Conservation (phyloP, 2,113 vertebrate genomes). For the Equus przewalskii region DNA sequence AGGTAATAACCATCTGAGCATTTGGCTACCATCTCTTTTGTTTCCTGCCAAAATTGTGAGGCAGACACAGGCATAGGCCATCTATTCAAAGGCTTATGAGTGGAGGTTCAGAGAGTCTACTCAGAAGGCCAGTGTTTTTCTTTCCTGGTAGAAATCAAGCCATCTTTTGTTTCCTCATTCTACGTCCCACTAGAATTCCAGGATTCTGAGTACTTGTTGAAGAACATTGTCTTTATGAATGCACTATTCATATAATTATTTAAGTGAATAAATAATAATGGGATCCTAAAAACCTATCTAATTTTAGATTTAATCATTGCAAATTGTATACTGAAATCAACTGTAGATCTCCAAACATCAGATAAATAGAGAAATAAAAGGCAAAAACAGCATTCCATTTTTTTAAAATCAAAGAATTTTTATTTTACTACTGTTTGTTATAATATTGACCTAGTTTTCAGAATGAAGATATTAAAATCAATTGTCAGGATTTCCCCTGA, state of each 20-base stretch:
- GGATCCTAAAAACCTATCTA: not conserved
- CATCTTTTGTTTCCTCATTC: not conserved
- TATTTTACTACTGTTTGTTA: not conserved
- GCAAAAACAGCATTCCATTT: not conserved
- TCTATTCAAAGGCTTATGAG: not conserved
- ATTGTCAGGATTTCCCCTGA: not conserved
- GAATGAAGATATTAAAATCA: conserved; percentile 6
- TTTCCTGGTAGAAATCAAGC: not conserved
- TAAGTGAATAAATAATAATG: not conserved
- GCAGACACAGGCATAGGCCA: not conserved
- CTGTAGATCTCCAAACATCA: not conserved
- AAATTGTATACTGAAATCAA: not conserved
- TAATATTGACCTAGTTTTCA: not conserved
- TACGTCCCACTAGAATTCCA: not conserved
- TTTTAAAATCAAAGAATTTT: not conserved
- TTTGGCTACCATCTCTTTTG: not conserved
- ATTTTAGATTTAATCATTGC: not conserved
- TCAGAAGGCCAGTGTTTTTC: not conserved
- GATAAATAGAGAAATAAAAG: not conserved
- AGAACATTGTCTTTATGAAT: not conserved
- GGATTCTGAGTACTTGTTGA: not conserved
- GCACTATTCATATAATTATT: not conserved
- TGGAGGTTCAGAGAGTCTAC: not conserved
- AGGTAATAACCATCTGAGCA: not conserved
- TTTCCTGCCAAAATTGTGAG: not conserved